Conservation (phyloP, 1,140 invertebrate species). For the Bradynema listronoti region DNA sequence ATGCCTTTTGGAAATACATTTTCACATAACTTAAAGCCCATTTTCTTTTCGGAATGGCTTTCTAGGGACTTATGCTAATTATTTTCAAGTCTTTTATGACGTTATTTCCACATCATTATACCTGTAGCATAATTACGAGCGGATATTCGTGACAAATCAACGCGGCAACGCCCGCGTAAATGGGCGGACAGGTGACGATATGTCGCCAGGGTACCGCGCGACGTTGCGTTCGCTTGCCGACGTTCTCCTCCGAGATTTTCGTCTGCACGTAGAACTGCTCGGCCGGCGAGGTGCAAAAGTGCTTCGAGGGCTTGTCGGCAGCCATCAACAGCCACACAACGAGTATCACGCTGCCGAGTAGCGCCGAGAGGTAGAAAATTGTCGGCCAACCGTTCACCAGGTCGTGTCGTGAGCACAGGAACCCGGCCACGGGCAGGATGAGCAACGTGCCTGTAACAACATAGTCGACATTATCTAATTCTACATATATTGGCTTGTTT, state of each 20-base stretch:
- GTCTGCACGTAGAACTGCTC: conserved; percentile 34
- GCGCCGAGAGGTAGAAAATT: conserved; percentile 54
- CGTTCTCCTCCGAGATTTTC: conserved; percentile 52
- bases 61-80: too few species aligned
- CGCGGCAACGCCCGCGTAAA: conserved; percentile 51
- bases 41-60: too few species aligned
- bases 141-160: conserved; percentile 56
- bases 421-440: conserved; percentile 50
- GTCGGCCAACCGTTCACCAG: conserved; percentile 48
- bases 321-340: conserved; percentile 48
- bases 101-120: too few species aligned
- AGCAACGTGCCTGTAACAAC: conserved; percentile 44
- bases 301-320: conserved; percentile 56
- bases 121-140: conserved; percentile 56
- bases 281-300: conserved; percentile 46
- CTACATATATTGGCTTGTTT: conserved; percentile 2
- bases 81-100: too few species aligned
- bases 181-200: conserved; percentile 36
- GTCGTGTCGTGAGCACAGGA: conserved; percentile 38
- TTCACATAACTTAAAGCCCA: too few species aligned
- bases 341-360: conserved; percentile 44
- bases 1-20: too few species aligned
- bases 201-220: conserved; percentile 45
- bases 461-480: conserved; percentile 2
- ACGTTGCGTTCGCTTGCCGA: conserved; percentile 49